Conservation (phyloP, 2,113 vertebrate genomes). For the Apodemus sylvaticus region DNA sequence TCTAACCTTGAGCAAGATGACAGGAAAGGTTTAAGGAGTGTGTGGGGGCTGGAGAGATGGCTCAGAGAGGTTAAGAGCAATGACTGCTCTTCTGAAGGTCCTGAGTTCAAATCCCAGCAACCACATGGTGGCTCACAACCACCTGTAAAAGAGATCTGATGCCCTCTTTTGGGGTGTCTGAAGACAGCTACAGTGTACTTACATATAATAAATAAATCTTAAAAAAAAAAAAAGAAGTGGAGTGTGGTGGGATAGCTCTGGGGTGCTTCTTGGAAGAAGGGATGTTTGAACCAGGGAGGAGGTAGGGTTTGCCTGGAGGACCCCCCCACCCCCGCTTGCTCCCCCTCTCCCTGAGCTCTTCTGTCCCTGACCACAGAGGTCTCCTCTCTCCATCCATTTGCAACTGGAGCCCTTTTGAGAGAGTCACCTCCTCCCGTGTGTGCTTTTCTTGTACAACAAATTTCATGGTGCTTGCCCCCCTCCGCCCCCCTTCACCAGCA, state of each 20-base stretch:
- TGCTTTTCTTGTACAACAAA: neutral
- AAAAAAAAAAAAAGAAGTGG: no score
- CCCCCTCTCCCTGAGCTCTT: no score
- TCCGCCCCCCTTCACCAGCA: rapidly evolving
- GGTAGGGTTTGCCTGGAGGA: neutral
- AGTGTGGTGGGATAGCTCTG: neutral
- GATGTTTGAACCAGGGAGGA: neutral
- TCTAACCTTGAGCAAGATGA: neutral
- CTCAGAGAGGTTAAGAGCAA: no score
- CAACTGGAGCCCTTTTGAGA: neutral
- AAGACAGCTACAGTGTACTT: no score
- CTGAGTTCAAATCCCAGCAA: no score
- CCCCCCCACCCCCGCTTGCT: neutral
- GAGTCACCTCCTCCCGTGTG: rapidly evolving
- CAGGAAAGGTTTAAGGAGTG: neutral
- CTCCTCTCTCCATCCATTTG: neutral
- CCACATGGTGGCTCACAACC: no score
- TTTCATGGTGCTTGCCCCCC: neutral
- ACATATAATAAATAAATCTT: no score
- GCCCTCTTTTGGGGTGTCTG: no score
- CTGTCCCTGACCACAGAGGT: neutral
- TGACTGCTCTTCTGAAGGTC: no score
- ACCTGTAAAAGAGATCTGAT: no score
- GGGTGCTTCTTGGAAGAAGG: neutral
- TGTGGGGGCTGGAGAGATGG: no score